Base-by-base conservation (phyloP, 2,888 invertebrate species). In the Polymixis flavicincta region DNA sequence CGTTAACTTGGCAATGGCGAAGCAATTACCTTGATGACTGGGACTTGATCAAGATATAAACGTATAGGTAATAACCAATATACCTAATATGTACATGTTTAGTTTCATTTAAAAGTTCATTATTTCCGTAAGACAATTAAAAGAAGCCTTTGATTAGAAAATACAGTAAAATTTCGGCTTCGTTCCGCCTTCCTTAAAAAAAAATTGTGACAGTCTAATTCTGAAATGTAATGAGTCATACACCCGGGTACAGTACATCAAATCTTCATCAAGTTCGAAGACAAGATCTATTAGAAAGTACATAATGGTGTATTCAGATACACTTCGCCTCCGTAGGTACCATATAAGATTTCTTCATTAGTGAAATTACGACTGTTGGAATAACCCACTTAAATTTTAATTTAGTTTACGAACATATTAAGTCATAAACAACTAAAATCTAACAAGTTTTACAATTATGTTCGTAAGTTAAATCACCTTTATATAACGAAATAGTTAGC, bases 401-500 rank as follows among this genome's bases (percentile, higher is more conserved):
- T 76, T 80, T 66, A 61, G 45, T 69, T 72, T 57, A 17, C n/a
- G 25, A 73, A 54, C 57, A 73, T 60, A 69, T 69, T 55, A 64
- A 79, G 48, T 79, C 83, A 78, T 64, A 45, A 72, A 80, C 63
- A 66, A 77, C 59, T 70, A 66, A 45, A 67, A 68, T 48, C 17
- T 57, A 61, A 73, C 19, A 73, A 82, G 78, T 74, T 82, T 83
- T 64, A 82, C 55, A 75, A 81, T 71, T 71, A 71, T 13, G n/a
- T 71, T 17, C 32, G 45, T 74, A 48, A 32, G 69, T 77, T 77
- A 57, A 74, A 70, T 83, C 50, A 75, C 75, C 61, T 81, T 82
- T 55, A 71, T 71, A 67, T 63, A 54, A 52, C 13, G 8, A 78
- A 71, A 76, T 83, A 67, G 78, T 67, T 72, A 70, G 74, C 81